A percentile compares a stretch with the other conserved stretches of the same genome.
These are phyloP conservation scores for Tenthredo scrophulariae DNA, from an alignment of 2,888 invertebrate species.

Conservation along the genomic window DNA sequence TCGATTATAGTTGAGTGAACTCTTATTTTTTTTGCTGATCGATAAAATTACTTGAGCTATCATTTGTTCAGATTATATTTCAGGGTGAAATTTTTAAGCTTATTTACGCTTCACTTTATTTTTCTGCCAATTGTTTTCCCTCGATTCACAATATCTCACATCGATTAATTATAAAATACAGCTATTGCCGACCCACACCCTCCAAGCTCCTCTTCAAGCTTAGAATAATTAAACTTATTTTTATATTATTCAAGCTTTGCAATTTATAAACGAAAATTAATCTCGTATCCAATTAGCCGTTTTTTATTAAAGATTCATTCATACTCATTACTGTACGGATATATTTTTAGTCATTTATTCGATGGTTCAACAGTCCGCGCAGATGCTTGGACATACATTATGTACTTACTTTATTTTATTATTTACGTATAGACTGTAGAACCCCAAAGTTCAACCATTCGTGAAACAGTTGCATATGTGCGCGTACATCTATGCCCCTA, in stretches of 20 bases:
- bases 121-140: not conserved
- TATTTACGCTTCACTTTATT: not conserved
- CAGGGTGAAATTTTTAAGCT: not conserved
- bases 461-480: slow-evolving; percentile 29
- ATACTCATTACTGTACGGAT: too few relatives aligned
- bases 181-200: not conserved
- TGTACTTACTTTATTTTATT: not conserved
- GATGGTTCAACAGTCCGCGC: not conserved
- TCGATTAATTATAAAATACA: slow-evolving; percentile 22
- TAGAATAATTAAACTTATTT: not conserved
- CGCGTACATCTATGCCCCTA: not conserved
- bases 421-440: not conserved
- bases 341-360: slow-evolving; percentile 2
- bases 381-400: slow-evolving; percentile 12
- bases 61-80: not conserved
- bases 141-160: not conserved
- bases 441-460: slow-evolving; percentile 3
- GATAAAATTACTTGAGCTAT: not conserved
- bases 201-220: not conserved
- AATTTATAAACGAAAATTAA: slow-evolving; percentile 5
- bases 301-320: not conserved
- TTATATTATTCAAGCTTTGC: not conserved
- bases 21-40: not conserved
- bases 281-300: slow-evolving; percentile 12
- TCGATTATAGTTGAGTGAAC: not conserved